These are phyloP conservation scores for Butorides virescens DNA, from an alignment of 2,113 vertebrate species.

Conservation along the genomic window DNA sequence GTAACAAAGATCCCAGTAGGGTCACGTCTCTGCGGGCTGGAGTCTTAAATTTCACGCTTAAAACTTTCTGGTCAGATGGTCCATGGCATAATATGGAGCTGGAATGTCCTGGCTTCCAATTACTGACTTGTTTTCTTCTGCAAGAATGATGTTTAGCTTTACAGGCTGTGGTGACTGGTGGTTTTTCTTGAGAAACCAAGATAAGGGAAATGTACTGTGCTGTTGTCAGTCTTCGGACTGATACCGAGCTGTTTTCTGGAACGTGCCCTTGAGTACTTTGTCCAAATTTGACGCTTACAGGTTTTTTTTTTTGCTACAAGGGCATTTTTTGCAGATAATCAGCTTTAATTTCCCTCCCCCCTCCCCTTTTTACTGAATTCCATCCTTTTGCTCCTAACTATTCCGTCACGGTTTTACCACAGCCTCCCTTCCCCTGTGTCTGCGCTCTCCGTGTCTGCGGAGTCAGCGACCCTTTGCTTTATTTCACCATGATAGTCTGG, in stretches of 20 bases:
- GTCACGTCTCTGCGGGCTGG: background rate
- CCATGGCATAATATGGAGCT: background rate
- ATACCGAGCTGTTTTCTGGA: background rate
- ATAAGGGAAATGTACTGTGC: background rate
- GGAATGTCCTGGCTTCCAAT: slow-evolving; percentile 46
- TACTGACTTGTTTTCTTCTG: slow-evolving; percentile 24
- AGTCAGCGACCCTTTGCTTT: background rate
- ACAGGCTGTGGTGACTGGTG: slow-evolving; percentile 11
- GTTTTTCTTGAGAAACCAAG: slow-evolving; percentile 44
- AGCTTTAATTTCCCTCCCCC: background rate
- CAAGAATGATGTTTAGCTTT: slow-evolving; percentile 7
- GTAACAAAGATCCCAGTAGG: background rate
- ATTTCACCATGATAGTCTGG: background rate
- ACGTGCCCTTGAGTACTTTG: background rate
- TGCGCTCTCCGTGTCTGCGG: background rate
- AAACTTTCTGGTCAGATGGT: background rate
- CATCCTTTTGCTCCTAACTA: background rate
- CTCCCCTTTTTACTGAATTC: background rate
- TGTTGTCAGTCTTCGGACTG: background rate
- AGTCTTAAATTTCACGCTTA: background rate
- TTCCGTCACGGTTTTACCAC: background rate
- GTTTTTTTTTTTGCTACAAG: background rate
- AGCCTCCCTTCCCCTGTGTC: background rate
- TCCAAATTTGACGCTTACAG: background rate
- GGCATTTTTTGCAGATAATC: background rate